A percentile compares a stretch with the other conserved stretches of the same genome.
Evolutionary conservation across 2,113 vertebrate genomes (phyloP).

Genomic region (Erinaceus europaeus): DNA sequence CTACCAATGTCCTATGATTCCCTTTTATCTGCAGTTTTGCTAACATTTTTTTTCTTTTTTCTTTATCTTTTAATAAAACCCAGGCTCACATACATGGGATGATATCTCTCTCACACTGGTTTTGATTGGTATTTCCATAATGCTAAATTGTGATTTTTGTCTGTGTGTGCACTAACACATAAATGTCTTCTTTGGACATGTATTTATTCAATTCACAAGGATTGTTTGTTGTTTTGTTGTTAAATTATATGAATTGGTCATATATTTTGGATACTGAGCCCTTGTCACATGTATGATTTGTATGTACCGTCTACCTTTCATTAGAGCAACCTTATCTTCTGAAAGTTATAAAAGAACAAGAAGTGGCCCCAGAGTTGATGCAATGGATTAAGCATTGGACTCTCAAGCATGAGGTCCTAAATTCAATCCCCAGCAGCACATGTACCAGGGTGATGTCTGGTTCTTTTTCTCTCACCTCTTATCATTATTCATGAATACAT

Average conservation of each 20-base stretch:
- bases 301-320: background rate
- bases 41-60: background rate
- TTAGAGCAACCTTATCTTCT: background rate
- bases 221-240: background rate
- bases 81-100: background rate
- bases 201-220: background rate
- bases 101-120: background rate
- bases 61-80: background rate
- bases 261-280: background rate
- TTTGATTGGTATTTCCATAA: background rate
- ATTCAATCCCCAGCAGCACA: no score
- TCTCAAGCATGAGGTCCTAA: no score
- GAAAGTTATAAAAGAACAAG: no score
- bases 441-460: no score
- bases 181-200: no score
- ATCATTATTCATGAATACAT: no score
- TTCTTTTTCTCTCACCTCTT: no score
- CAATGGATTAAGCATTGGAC: no score
- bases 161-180: background rate
- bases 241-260: background rate
- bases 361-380: no score
- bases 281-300: background rate
- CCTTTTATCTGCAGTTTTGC: background rate
- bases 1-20: background rate
- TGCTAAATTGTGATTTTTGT: background rate